Evolutionary conservation across 1,140 invertebrate species (phyloP).

Genomic region (Achatina immaculata): DNA sequence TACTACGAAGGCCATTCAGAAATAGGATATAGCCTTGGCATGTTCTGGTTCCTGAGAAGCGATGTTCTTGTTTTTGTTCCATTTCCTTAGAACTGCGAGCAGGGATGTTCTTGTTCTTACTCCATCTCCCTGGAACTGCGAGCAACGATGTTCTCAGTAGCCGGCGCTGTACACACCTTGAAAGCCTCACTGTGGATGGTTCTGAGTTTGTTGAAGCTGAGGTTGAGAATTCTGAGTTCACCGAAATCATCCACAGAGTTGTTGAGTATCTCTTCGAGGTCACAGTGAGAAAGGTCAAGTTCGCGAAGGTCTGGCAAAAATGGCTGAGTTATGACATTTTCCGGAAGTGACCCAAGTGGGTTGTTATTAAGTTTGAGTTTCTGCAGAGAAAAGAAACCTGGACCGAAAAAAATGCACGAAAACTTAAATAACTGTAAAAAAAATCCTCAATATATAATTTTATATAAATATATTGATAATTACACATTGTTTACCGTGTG

Average conservation of each 20-base stretch:
- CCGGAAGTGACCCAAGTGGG: not conserved
- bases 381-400: not conserved
- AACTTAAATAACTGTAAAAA: not conserved
- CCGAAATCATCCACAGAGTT: slow-evolving; percentile 22
- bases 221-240: not conserved
- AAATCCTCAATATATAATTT: not conserved
- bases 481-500: not conserved
- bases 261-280: not conserved
- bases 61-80: no score
- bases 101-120: no score
- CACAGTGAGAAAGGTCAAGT: slow-evolving; percentile 13
- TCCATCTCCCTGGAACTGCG: no score
- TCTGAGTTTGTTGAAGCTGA: slow-evolving; percentile 17
- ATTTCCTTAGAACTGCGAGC: no score
- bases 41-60: no score
- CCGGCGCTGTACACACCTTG: slow-evolving; percentile 27
- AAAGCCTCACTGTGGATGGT: not conserved
- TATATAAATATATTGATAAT: slow-evolving; percentile 4
- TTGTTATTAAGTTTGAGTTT: slow-evolving; percentile 7
- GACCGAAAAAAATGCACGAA: not conserved
- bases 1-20: no score
- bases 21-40: no score
- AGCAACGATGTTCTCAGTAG: not conserved
- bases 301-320: not conserved
- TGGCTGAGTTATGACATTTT: not conserved